Conservation (phyloP, 2,113 vertebrate species). For the Brachyhypopomus gauderio region DNA sequence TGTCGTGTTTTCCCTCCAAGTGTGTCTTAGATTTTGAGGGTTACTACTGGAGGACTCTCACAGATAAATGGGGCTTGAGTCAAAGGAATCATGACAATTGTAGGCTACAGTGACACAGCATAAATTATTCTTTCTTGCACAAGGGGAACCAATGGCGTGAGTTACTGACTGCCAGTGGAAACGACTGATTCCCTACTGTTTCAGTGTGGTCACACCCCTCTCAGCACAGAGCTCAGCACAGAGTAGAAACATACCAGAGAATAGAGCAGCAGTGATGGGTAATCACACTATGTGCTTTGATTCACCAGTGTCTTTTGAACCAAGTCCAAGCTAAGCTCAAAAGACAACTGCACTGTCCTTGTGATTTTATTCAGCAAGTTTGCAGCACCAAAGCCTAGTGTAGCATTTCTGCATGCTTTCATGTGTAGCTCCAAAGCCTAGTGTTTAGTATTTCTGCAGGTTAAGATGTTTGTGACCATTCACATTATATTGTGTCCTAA, state of each 20-base stretch:
- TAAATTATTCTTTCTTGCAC: slow-evolving; percentile 33
- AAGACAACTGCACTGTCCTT: too few species aligned
- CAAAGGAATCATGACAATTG: slow-evolving; percentile 17
- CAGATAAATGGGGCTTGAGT: slow-evolving; percentile 26
- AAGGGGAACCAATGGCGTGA: slow-evolving; percentile 12
- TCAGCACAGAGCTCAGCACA: neutral
- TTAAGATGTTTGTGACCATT: neutral
- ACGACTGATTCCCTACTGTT: slow-evolving; percentile 4
- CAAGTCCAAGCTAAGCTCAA: too few species aligned
- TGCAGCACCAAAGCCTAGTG: too few species aligned
- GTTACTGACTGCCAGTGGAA: slow-evolving; percentile 25
- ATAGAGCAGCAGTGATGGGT: too few species aligned
- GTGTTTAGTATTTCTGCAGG: too few species aligned
- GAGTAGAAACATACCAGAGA: too few species aligned
- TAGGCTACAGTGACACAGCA: slow-evolving; percentile 34
- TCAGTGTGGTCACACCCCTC: neutral
- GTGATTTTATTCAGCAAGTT: too few species aligned
- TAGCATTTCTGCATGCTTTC: too few species aligned
- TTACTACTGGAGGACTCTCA: neutral
- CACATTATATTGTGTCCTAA: neutral
- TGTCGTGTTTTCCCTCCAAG: slow-evolving; percentile 32
- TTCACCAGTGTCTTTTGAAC: too few species aligned
- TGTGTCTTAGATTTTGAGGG: slow-evolving; percentile 20
- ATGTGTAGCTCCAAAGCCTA: too few species aligned
- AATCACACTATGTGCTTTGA: too few species aligned